Evolutionary conservation across 2,797 vertebrate genomes (phyloP).

Genomic region (Trichosurus vulpecula): DNA sequence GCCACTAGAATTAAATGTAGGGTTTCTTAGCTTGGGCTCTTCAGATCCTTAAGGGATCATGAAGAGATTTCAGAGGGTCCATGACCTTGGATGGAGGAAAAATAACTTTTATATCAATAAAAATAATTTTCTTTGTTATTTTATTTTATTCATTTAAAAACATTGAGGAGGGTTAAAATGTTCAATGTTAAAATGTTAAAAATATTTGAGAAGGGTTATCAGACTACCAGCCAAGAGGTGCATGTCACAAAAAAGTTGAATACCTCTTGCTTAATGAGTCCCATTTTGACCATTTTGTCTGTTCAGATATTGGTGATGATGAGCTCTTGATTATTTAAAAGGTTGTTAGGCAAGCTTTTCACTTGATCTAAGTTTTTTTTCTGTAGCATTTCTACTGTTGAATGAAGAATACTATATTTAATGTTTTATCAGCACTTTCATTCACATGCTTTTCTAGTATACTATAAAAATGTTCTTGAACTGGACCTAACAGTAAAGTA

Average conservation of each 20-base stretch:
- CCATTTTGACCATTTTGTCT: constrained; percentile 51
- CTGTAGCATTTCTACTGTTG: constrained; percentile 60
- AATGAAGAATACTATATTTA: constrained; percentile 53
- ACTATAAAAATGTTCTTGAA: background rate
- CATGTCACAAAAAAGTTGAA: background rate
- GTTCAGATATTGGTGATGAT: constrained; percentile 65
- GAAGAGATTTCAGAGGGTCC: background rate
- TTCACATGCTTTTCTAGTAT: constrained; percentile 32
- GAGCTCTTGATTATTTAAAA: constrained; percentile 75
- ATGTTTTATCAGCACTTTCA: constrained; percentile 72
- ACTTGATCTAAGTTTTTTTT: constrained; percentile 68
- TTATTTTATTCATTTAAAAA: background rate
- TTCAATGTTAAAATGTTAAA: too few species aligned
- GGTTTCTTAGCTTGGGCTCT: background rate
- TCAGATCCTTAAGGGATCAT: background rate
- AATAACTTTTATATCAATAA: background rate
- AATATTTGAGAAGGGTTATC: background rate
- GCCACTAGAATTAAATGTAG: background rate
- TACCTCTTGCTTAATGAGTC: constrained; percentile 7
- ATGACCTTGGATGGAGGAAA: background rate
- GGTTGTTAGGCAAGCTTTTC: constrained; percentile 73
- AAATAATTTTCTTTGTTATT: background rate
- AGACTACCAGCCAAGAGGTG: background rate
- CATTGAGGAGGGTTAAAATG: too few species aligned
- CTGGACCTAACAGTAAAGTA: background rate